These are phyloP conservation scores for Drosophila aff. DNA, from an alignment of 1,140 invertebrate genomes.

Conservation along the genomic window DNA sequence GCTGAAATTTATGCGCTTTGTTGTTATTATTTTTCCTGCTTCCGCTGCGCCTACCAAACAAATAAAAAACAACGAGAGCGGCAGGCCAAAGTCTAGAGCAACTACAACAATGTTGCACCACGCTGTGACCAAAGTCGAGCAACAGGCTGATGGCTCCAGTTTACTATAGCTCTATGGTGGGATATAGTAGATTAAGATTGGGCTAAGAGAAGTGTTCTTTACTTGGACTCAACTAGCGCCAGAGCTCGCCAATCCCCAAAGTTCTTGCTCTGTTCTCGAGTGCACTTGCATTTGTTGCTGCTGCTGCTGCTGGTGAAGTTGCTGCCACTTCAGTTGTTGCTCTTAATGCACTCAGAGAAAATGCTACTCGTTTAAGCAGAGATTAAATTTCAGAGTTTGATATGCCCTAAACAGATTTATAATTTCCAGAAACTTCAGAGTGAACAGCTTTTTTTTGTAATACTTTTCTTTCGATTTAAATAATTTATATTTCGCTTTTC, in stretches of 20 bases:
- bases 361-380: not conserved
- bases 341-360: conserved; percentile 5
- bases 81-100: conserved; percentile 32
- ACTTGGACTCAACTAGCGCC: conserved; percentile 63
- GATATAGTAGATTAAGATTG: conserved; percentile 14
- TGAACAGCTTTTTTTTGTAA: not conserved
- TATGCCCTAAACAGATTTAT: too few species aligned
- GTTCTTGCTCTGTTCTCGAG: conserved; percentile 60
- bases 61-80: conserved; percentile 42
- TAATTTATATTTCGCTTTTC: not conserved
- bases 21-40: conserved; percentile 75
- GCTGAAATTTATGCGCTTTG: conserved; percentile 70
- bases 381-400: not conserved
- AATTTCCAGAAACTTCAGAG: not conserved
- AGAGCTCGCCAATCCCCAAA: conserved; percentile 72
- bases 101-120: conserved; percentile 69
- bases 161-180: not conserved
- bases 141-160: conserved; percentile 62
- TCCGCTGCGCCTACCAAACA: conserved; percentile 67
- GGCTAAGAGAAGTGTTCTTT: conserved; percentile 39
- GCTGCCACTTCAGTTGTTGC: conserved; percentile 63
- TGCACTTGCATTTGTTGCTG: conserved; percentile 60
- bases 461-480: not conserved
- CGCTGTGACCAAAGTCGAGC: conserved; percentile 62
- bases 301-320: conserved; percentile 50